Conservation (phyloP, 2,888 invertebrate genomes). For the Dorcus hopei region DNA sequence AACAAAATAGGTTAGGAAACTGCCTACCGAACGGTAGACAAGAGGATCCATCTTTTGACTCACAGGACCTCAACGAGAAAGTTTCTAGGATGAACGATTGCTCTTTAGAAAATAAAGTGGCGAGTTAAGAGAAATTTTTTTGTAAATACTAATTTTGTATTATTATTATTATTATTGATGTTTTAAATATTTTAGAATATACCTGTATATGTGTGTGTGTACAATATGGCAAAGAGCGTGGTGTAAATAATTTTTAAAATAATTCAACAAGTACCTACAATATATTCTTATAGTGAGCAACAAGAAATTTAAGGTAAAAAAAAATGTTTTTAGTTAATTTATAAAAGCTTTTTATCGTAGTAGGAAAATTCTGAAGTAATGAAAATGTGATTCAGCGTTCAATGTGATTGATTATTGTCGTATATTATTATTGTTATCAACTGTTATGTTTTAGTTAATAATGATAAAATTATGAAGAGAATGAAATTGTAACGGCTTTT, state of each 20-base stretch:
- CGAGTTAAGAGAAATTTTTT: constrained; percentile 2
- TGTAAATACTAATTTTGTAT: constrained; percentile 13
- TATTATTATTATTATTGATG: neutral
- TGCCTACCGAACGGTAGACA: constrained; percentile 33
- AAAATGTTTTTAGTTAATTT: neutral
- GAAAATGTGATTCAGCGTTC: no score
- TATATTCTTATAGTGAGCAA: neutral
- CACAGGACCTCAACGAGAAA: neutral
- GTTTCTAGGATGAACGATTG: neutral
- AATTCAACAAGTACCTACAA: neutral
- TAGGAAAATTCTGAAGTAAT: no score
- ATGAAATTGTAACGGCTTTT: no score
- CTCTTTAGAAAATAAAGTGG: constrained; percentile 3
- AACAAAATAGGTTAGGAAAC: constrained; percentile 53
- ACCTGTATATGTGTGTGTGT: neutral
- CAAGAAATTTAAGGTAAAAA: neutral
- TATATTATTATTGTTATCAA: no score
- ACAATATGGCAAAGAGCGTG: neutral
- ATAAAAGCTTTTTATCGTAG: neutral
- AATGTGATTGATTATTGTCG: no score
- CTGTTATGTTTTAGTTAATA: no score
- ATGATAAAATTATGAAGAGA: no score
- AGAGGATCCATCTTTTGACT: constrained; percentile 4
- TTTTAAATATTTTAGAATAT: neutral
- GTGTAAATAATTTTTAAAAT: neutral